Evolutionary conservation across 2,797 vertebrate genomes (phyloP).

Genomic region (Garrulus glandarius): DNA sequence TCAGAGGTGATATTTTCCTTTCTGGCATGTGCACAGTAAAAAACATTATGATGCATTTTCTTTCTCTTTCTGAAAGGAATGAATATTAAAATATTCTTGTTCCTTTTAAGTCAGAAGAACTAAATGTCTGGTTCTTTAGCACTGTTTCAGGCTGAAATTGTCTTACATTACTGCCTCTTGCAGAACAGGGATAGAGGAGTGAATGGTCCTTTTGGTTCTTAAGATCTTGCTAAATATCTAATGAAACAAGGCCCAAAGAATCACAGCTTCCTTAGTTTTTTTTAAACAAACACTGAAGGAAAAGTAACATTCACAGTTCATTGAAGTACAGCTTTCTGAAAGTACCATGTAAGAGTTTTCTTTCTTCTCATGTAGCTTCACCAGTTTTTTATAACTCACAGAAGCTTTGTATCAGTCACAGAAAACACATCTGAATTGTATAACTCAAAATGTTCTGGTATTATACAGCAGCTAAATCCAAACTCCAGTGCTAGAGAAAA

Average conservation of each 20-base stretch:
- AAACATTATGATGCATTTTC: neutral
- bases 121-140: neutral
- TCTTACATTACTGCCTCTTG: neutral
- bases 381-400: neutral
- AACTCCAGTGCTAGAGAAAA: neutral
- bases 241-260: neutral
- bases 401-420: neutral
- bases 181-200: neutral
- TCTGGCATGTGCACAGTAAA: neutral
- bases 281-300: neutral
- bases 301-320: neutral
- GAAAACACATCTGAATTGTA: neutral
- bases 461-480: neutral
- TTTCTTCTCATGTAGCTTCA: neutral
- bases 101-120: neutral
- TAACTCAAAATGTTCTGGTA: neutral
- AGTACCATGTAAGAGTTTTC: neutral
- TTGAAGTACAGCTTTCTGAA: neutral
- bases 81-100: neutral
- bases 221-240: neutral
- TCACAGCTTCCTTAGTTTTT: neutral
- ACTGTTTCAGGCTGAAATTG: neutral
- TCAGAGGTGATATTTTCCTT: conserved; percentile 2
- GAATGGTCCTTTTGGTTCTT: neutral
- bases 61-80: neutral